Evolutionary conservation across 1,140 invertebrate species (phyloP), one percentile per base, ranked within the genome.

Genomic region (Achatina immaculata): DNA sequence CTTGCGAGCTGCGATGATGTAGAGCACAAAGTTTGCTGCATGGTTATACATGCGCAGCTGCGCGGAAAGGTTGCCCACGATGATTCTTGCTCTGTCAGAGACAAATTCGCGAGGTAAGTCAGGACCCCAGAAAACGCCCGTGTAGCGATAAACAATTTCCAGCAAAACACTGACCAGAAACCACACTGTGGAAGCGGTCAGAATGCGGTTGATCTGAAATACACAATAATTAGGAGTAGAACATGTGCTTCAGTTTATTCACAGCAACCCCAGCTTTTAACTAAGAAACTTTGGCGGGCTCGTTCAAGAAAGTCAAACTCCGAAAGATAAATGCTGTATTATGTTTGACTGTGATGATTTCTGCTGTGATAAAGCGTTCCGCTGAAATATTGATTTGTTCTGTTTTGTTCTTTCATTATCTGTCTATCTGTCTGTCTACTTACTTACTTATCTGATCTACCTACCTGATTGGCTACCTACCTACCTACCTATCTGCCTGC

Each of bases 21-120:
- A 74, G 72, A 74, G 45, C 11, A 74, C 45, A 74, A 74, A 74
- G 21, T 74, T 74, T 28, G 38, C 72, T 1, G 72, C 72, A 43
- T 74, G 72, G n/a, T 74, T 74, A 19, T 36, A 45, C 6, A 74
- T 16, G 16, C 72, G 42, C n/a, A 74, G 4, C 14, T 31, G 7
- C 14, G 6, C 3, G 7, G 48, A 74, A 11, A 74, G 1, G 19
- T 9, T 48, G 2, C 16, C 4, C 16, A 45, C 4, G 45, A 74
- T 55, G 3, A 28, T 31, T 21, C 36, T 4, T 6, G 34, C 31
- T 9, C 72, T 45, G 3, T 19, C 31, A 1, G 31, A 3, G 19
- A 16, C 72, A 11, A 0, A 16, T 1, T 51, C 6, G 19, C 31
- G 38, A 7, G 42, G 45, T 3, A 71, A 1, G 1, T 3, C 6